These are phyloP conservation scores for Neodiprion pinetum DNA, from an alignment of 1,140 invertebrate genomes.

Conservation along the genomic window DNA sequence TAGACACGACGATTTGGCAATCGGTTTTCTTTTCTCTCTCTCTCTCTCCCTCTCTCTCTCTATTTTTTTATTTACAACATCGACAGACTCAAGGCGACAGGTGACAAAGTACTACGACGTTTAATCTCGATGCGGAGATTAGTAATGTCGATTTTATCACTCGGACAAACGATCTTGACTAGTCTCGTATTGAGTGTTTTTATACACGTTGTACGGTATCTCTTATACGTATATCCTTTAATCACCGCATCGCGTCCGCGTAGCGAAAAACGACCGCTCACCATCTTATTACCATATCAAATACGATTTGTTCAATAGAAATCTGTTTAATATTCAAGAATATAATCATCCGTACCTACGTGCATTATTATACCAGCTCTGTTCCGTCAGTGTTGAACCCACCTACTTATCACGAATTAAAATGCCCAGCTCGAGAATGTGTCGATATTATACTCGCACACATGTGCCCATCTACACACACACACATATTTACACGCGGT, in stretches of 20 bases:
- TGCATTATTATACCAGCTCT: no score
- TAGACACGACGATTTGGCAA: constrained; percentile 20
- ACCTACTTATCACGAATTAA: no score
- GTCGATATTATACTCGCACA: neutral
- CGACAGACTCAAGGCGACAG: neutral
- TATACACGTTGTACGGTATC: no score
- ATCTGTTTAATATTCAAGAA: constrained; percentile 1
- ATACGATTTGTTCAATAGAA: neutral
- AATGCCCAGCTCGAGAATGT: no score
- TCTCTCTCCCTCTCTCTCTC: no score
- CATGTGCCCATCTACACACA: neutral
- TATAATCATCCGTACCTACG: neutral
- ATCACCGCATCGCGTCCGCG: neutral
- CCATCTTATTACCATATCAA: neutral
- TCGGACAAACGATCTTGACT: neutral
- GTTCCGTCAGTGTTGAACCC: no score
- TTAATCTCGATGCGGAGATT: neutral
- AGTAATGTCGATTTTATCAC: neutral
- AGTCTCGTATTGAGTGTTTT: neutral
- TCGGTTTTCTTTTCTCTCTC: constrained; percentile 12
- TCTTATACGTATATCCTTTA: neutral
- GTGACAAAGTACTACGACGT: neutral
- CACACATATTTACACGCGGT: neutral
- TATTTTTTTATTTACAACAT: neutral
- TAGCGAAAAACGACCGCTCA: neutral